phyloP scores from a whole-genome alignment of 35 echinoderm and acorn worm species.

The Hemicentrotus pulcherrimus region DNA sequence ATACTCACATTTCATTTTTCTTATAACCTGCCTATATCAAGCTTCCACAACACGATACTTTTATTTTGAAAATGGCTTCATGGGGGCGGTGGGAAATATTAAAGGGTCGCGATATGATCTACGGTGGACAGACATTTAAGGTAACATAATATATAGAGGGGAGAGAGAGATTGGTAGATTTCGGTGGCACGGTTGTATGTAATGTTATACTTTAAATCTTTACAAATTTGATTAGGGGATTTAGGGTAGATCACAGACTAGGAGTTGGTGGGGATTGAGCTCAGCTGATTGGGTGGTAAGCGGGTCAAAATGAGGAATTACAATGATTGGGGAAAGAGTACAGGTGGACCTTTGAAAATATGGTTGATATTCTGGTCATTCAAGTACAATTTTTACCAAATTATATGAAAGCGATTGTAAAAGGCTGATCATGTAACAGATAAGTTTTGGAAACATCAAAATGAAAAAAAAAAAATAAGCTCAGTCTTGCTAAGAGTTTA shows the following conservation, averaged over 20 bases:
- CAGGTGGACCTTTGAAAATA: not conserved
- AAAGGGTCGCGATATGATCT: not conserved
- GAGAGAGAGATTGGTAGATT: not conserved
- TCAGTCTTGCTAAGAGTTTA: no score
- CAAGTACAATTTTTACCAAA: no score
- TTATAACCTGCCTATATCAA: not conserved
- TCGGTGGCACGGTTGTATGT: not conserved
- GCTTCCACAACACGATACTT: not conserved
- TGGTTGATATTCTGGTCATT: no score
- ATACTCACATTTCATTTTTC: not conserved
- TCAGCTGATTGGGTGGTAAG: conserved; percentile 29
- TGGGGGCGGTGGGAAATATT: not conserved
- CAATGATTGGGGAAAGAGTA: not conserved
- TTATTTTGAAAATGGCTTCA: not conserved
- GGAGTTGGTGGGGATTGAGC: not conserved
- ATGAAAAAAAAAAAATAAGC: no score
- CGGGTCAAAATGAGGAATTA: not conserved
- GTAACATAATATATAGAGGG: not conserved
- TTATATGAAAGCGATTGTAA: no score
- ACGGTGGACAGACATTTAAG: not conserved
- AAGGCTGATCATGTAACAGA: no score
- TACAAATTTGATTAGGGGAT: conserved; percentile 39
- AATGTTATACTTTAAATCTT: conserved; percentile 8
- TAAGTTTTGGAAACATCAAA: no score
- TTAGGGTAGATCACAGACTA: not conserved